Evolutionary conservation across 1,140 invertebrate genomes (phyloP).

Genomic region (Aphelinus atriplicis): DNA sequence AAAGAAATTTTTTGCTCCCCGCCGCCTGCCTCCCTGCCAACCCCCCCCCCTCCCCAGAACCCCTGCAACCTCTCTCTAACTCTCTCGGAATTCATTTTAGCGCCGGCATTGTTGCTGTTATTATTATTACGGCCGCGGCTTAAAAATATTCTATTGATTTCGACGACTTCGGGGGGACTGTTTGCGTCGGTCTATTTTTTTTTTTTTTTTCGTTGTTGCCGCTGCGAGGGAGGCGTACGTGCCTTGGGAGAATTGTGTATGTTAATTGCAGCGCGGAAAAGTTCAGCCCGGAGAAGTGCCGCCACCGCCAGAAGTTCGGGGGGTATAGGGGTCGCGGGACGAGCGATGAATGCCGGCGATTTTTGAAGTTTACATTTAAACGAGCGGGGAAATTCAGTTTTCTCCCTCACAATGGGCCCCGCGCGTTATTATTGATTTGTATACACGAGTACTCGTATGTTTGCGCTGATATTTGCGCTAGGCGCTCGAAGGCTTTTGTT

Average conservation of each 20-base stretch:
- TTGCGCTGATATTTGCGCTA: too few species aligned
- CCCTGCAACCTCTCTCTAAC: neutral
- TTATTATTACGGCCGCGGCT: constrained; percentile 17
- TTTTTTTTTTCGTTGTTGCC: neutral
- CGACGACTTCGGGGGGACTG: neutral
- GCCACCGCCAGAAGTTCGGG: neutral
- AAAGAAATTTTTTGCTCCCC: constrained; percentile 31
- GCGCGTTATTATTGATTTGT: neutral
- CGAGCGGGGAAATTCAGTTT: too few species aligned
- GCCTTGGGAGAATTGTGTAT: neutral
- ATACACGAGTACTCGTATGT: too few species aligned
- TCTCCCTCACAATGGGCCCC: too few species aligned
- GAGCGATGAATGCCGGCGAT: neutral
- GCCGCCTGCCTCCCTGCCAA: neutral
- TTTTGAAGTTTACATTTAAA: too few species aligned
- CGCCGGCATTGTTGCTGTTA: constrained; percentile 2
- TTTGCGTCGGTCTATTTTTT: neutral
- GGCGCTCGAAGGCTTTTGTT: too few species aligned
- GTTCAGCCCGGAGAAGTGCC: too few species aligned
- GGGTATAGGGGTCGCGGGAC: neutral
- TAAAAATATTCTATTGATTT: constrained; percentile 34
- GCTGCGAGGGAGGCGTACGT: neutral
- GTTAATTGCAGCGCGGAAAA: neutral
- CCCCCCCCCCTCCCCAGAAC: neutral
- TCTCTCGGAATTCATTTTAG: constrained; percentile 33